Evolutionary conservation across 2,113 vertebrate species (phyloP).

Genomic region (Symphodus melops): DNA sequence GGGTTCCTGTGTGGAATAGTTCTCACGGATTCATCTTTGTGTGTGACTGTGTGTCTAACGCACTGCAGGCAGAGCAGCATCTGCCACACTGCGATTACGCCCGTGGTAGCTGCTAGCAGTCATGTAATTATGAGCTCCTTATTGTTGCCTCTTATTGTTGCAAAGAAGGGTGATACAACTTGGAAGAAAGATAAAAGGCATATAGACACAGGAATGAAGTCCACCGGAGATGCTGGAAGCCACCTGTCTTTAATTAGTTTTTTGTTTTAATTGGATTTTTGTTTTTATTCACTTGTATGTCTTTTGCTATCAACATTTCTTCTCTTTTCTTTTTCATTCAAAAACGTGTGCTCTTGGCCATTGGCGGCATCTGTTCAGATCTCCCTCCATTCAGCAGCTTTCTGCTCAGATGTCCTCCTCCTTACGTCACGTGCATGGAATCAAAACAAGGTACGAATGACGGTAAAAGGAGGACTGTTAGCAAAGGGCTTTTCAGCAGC

Average conservation of each 20-base stretch:
- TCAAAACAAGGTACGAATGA: slow-evolving; percentile 30
- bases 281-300: neutral
- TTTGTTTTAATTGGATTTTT: neutral
- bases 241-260: slow-evolving; percentile 28
- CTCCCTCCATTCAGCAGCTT: neutral
- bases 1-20: neutral
- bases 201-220: slow-evolving; percentile 11
- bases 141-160: slow-evolving; percentile 41
- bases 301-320: neutral
- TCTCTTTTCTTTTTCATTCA: neutral
- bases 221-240: slow-evolving; percentile 44
- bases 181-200: slow-evolving; percentile 33
- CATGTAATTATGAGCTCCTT: slow-evolving; percentile 44
- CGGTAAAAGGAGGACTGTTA: slow-evolving; percentile 33
- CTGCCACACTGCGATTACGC: slow-evolving; percentile 50
- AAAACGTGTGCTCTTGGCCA: neutral
- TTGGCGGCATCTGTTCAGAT: neutral
- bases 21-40: slow-evolving; percentile 19
- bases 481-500: slow-evolving; percentile 53
- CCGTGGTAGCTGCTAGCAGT: slow-evolving; percentile 38
- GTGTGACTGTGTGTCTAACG: neutral
- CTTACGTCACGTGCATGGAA: slow-evolving; percentile 33
- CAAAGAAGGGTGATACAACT: slow-evolving; percentile 1
- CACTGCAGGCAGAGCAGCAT: slow-evolving; percentile 24
- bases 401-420: slow-evolving; percentile 15